Conservation (phyloP, 1,140 invertebrate species). For the Oryzaephilus surinamensis region DNA sequence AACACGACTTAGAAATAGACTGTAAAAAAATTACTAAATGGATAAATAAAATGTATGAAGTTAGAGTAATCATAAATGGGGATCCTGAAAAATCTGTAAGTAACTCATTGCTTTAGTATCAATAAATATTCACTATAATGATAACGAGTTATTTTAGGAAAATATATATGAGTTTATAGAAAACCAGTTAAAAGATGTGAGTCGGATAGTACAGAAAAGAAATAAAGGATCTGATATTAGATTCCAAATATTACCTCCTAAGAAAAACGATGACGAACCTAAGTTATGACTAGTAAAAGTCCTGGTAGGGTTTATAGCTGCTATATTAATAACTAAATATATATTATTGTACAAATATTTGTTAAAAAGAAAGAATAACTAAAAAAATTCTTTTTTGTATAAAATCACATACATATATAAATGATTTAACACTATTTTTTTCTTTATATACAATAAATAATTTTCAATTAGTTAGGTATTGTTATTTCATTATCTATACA, state of each 20-base stretch:
- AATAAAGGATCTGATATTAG: slow-evolving; percentile 43
- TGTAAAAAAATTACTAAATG: slow-evolving; percentile 52
- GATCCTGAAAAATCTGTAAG: slow-evolving; percentile 40
- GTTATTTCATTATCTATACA: too few species aligned
- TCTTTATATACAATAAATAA: neutral
- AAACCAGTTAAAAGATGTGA: slow-evolving; percentile 34
- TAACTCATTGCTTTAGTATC: slow-evolving; percentile 22
- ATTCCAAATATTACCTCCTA: slow-evolving; percentile 45
- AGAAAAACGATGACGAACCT: slow-evolving; percentile 12
- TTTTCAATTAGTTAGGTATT: too few species aligned
- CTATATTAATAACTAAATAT: slow-evolving; percentile 8
- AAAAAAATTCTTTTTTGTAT: too few species aligned
- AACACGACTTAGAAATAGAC: slow-evolving; percentile 51
- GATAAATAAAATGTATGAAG: slow-evolving; percentile 48
- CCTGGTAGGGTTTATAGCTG: neutral
- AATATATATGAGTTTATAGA: slow-evolving; percentile 42
- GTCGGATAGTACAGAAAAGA: slow-evolving; percentile 46
- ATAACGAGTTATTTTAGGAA: slow-evolving; percentile 39
- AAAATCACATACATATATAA: neutral
- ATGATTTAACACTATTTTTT: neutral
- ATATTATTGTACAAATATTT: slow-evolving; percentile 8
- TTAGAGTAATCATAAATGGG: slow-evolving; percentile 46
- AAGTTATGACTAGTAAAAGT: slow-evolving; percentile 25
- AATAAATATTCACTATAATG: slow-evolving; percentile 10
- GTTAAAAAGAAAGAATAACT: neutral